Percentiles rank a stretch among this genome's conserved stretches.
Evolutionary conservation across 2,113 vertebrate species (phyloP).

Genomic region (Numenius arquata): DNA sequence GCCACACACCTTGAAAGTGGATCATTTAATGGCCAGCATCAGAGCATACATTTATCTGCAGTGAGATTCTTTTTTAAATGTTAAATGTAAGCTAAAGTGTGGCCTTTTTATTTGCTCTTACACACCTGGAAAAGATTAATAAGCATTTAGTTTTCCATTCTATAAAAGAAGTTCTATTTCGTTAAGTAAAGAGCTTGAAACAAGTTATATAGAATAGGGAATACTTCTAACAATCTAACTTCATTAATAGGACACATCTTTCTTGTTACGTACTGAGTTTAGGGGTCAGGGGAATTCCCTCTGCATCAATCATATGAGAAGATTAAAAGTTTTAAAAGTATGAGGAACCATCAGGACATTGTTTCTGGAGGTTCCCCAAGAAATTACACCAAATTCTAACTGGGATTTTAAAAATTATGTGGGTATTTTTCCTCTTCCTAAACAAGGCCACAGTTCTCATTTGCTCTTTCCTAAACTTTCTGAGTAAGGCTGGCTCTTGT

Average conservation of each 20-base stretch:
- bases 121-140: slow-evolving; percentile 15
- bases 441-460: not conserved
- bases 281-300: not conserved
- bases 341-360: not conserved
- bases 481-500: not conserved
- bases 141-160: not conserved
- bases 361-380: not conserved
- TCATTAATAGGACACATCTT: not conserved
- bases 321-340: not conserved
- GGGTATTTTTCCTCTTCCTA: not conserved
- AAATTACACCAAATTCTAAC: not conserved
- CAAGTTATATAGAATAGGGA: not conserved
- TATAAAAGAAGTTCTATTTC: not conserved
- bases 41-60: not conserved
- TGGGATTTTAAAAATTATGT: not conserved
- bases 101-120: slow-evolving; percentile 1
- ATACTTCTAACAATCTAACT: not conserved
- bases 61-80: not conserved
- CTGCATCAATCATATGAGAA: not conserved
- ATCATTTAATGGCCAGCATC: not conserved
- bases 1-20: slow-evolving; percentile 52
- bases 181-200: not conserved
- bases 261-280: not conserved
- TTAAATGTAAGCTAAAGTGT: not conserved
- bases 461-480: not conserved